Evolutionary conservation across 2,113 vertebrate genomes (phyloP).

Genomic region (Lucifuga dentata): DNA sequence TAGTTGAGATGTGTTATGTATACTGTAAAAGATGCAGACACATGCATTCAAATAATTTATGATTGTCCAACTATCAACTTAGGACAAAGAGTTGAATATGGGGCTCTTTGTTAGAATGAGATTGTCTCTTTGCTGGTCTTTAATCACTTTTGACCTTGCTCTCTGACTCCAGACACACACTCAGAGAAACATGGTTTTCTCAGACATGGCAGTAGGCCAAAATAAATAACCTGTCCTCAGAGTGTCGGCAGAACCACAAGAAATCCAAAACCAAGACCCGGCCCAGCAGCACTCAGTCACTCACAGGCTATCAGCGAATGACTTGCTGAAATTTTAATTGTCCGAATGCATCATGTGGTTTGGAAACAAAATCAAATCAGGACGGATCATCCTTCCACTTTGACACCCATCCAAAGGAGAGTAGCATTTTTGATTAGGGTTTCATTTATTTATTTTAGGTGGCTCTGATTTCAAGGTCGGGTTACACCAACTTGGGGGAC

Average conservation of each 20-base stretch:
- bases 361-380: constrained; percentile 83
- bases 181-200: constrained; percentile 73
- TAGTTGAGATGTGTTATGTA: neutral
- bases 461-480: constrained; percentile 80
- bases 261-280: constrained; percentile 82
- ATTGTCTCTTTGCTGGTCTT: constrained; percentile 46
- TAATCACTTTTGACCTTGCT: constrained; percentile 75
- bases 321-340: constrained; percentile 89
- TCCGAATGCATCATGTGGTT: constrained; percentile 86
- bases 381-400: constrained; percentile 76
- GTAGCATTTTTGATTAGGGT: constrained; percentile 78
- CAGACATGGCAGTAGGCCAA: constrained; percentile 70
- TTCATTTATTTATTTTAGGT: constrained; percentile 82
- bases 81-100: neutral
- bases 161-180: constrained; percentile 72
- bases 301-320: constrained; percentile 83
- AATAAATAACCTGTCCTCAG: constrained; percentile 79
- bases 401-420: constrained; percentile 75
- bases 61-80: neutral
- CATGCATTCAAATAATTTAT: neutral
- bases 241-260: constrained; percentile 83
- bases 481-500: constrained; percentile 81
- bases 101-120: constrained; percentile 9
- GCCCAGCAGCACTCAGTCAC: constrained; percentile 65
- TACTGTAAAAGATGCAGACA: no score